These are phyloP conservation scores for Chionomys nivalis DNA, from an alignment of 2,113 vertebrate genomes.

Conservation along the genomic window DNA sequence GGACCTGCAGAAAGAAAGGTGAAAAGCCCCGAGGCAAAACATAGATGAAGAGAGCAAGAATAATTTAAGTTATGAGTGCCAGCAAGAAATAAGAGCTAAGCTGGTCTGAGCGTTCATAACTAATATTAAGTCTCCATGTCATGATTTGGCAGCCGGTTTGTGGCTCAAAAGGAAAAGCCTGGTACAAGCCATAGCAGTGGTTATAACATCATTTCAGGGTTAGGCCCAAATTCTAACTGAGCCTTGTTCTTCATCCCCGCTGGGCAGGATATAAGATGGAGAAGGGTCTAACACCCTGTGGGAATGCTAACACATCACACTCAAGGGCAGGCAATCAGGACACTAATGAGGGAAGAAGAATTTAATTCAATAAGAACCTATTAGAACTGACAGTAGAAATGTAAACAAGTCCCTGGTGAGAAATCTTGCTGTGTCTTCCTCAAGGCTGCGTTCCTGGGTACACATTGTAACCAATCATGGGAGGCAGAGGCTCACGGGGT, in stretches of 20 bases:
- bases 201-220: background rate
- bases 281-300: background rate
- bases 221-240: background rate
- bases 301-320: conserved; percentile 54
- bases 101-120: background rate
- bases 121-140: background rate
- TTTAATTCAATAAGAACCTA: conserved; percentile 73
- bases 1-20: background rate
- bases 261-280: background rate
- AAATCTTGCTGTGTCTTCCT: conserved; percentile 42
- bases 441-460: background rate
- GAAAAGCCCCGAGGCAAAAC: background rate
- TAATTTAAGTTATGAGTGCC: background rate
- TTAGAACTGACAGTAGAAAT: conserved; percentile 73
- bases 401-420: conserved; percentile 67
- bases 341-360: conserved; percentile 73
- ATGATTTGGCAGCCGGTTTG: background rate
- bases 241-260: conserved; percentile 40
- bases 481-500: background rate
- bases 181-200: background rate
- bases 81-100: background rate
- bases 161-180: background rate
- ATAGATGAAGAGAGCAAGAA: background rate
- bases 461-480: background rate
- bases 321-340: conserved; percentile 68